These are phyloP conservation scores for Lucifuga dentata DNA, from an alignment of 2,113 vertebrate species.

Conservation along the genomic window DNA sequence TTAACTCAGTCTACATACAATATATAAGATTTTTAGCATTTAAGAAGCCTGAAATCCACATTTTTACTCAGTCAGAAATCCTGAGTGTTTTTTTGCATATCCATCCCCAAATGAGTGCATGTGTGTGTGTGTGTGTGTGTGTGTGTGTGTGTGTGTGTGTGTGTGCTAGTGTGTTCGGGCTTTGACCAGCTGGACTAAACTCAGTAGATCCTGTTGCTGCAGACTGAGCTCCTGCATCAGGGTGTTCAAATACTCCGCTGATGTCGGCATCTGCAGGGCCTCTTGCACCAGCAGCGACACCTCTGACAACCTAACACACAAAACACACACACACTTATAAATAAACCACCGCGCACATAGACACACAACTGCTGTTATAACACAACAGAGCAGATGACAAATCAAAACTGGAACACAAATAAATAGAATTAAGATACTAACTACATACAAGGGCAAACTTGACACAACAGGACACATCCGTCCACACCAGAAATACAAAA, in stretches of 20 bases:
- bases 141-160: constrained; percentile 6
- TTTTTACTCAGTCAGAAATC: neutral
- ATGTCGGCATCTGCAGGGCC: constrained; percentile 57
- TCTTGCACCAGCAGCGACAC: constrained; percentile 73
- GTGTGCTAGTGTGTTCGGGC: constrained; percentile 30
- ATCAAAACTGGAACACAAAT: no score
- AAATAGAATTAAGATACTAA: no score
- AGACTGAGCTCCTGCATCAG: constrained; percentile 76
- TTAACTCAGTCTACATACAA: no score
- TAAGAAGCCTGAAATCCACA: no score
- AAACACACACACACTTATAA: neutral
- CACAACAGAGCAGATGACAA: no score
- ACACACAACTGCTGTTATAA: no score
- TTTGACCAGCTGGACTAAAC: constrained; percentile 70
- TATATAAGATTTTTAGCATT: no score
- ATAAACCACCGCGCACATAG: neutral
- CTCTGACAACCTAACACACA: constrained; percentile 75
- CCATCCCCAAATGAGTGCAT: no score
- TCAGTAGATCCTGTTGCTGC: constrained; percentile 71
- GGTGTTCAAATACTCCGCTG: constrained; percentile 68
- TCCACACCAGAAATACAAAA: no score
- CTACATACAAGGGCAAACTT: no score
- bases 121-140: no score
- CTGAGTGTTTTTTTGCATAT: neutral
- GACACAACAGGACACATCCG: no score